phyloP scores from a whole-genome alignment of 2,888 invertebrate genomes.

The Busseola fusca region DNA sequence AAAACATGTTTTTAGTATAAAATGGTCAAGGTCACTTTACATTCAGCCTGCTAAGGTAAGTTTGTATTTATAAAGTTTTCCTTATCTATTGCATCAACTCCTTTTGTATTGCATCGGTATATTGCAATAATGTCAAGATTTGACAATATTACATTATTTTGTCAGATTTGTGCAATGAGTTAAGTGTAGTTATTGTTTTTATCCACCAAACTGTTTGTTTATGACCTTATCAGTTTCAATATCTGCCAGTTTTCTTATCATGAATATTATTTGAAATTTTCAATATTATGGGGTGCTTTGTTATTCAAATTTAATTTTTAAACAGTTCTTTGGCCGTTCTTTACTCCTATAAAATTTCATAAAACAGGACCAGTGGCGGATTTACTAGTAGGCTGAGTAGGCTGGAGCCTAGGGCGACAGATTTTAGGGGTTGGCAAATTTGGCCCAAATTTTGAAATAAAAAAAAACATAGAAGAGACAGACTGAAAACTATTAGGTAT shows the following conservation, averaged over 20 bases:
- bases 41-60: constrained; percentile 39
- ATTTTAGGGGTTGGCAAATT: too few species aligned
- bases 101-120: constrained; percentile 29
- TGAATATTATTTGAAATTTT: constrained; percentile 24
- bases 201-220: constrained; percentile 19
- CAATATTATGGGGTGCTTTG: not conserved
- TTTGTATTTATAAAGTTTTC: constrained; percentile 37
- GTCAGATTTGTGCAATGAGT: constrained; percentile 2
- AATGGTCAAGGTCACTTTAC: constrained; percentile 46
- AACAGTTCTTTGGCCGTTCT: not conserved
- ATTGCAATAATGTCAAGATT: constrained; percentile 15
- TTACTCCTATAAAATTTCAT: not conserved
- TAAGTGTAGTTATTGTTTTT: constrained; percentile 14
- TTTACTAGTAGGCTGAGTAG: too few species aligned
- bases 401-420: too few species aligned
- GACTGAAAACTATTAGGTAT: too few species aligned
- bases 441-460: too few species aligned
- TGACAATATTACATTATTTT: constrained; percentile 22
- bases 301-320: not conserved
- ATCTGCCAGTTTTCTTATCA: constrained; percentile 12
- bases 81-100: constrained; percentile 45
- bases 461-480: too few species aligned
- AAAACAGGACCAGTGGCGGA: too few species aligned
- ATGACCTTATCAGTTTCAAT: not conserved
- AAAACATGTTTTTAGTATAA: constrained; percentile 41